Evolutionary conservation across 2,113 vertebrate genomes (phyloP).

Genomic region (Plotosus lineatus): DNA sequence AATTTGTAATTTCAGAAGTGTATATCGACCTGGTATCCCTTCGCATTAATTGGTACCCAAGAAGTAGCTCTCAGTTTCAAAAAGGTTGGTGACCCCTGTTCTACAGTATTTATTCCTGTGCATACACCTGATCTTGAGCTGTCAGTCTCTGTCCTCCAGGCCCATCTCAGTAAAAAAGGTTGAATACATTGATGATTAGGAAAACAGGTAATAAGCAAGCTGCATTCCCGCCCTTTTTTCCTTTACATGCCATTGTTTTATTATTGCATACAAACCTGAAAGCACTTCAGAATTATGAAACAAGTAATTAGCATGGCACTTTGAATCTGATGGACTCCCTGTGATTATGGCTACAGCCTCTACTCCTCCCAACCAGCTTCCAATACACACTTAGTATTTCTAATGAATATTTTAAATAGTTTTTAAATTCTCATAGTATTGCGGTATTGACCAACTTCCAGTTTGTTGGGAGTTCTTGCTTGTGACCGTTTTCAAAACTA

Average conservation of each 20-base stretch:
- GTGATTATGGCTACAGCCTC: background rate
- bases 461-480: background rate
- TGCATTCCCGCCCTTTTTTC: background rate
- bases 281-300: constrained; percentile 9
- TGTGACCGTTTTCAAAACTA: background rate
- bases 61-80: too few relatives aligned
- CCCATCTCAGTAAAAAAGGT: background rate
- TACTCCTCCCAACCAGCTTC: constrained; percentile 1
- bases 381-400: background rate
- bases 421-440: background rate
- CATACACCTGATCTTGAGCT: background rate
- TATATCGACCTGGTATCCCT: too few relatives aligned
- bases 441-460: background rate
- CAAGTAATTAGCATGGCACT: background rate
- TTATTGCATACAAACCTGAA: constrained; percentile 2
- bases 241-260: background rate
- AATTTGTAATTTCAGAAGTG: too few relatives aligned
- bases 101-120: background rate
- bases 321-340: background rate
- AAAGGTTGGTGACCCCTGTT: too few relatives aligned
- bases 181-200: background rate
- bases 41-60: too few relatives aligned
- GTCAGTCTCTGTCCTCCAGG: background rate
- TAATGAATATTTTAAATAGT: background rate
- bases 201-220: background rate